Conservation (phyloP, 2,888 invertebrate genomes). For the Dryomyza anilis region DNA sequence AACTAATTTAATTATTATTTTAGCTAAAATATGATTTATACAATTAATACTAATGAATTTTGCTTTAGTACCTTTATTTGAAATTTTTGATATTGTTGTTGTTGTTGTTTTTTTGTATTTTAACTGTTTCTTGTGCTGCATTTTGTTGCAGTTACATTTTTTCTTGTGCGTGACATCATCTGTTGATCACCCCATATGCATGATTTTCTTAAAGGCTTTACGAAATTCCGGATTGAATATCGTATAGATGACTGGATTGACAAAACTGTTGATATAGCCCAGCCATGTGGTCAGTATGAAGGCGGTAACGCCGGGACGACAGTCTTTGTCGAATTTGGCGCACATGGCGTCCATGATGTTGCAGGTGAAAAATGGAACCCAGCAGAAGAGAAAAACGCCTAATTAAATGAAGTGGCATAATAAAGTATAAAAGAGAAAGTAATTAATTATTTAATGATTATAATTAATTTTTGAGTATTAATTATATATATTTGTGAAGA, state of each 20-base stretch:
- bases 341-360: conserved; percentile 97
- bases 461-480: too few relatives aligned
- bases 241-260: conserved; percentile 92
- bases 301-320: conserved; percentile 83
- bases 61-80: neutral
- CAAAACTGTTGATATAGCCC: conserved; percentile 95
- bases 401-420: too few relatives aligned
- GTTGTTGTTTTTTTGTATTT: too few relatives aligned
- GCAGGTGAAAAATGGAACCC: conserved; percentile 99
- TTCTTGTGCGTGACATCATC: neutral
- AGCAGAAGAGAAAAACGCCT: conserved; percentile 98
- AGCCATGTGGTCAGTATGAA: conserved; percentile 97
- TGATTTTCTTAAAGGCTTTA: conserved; percentile 95
- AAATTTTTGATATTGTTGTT: conserved; percentile 13
- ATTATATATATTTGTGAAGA: too few relatives aligned
- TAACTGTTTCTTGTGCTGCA: too few relatives aligned
- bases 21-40: too few relatives aligned
- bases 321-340: conserved; percentile 78
- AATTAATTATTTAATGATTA: too few relatives aligned
- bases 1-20: too few relatives aligned
- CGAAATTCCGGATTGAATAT: conserved; percentile 97
- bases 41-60: neutral
- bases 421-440: neutral
- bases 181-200: conserved; percentile 68
- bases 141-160: neutral